These are phyloP conservation scores for Drosophila multiciliata DNA, from an alignment of 2,888 invertebrate genomes.

Conservation along the genomic window DNA sequence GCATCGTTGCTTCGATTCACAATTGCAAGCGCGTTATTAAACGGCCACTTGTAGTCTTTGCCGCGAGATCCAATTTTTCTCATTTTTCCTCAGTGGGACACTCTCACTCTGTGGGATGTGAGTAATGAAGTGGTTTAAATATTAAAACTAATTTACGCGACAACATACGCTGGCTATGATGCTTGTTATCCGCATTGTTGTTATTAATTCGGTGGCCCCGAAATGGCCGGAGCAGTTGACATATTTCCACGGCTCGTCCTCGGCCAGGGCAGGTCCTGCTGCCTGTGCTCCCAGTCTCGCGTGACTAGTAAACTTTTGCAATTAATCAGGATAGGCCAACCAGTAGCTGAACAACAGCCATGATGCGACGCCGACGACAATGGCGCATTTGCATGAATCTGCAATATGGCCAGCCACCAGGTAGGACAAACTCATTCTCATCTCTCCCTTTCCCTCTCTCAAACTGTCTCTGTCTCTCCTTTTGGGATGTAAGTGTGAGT, in stretches of 20 bases:
- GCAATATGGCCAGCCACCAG: constrained; percentile 66
- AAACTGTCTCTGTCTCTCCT: constrained; percentile 1
- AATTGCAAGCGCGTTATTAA: constrained; percentile 41
- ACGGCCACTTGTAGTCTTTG: constrained; percentile 40
- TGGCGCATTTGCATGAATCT: constrained; percentile 67
- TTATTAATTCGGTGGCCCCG: constrained; percentile 42
- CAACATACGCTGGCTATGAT: constrained; percentile 78
- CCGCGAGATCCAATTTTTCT: constrained; percentile 16
- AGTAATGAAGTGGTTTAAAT: constrained; percentile 78
- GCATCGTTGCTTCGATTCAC: not conserved
- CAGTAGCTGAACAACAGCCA: constrained; percentile 37
- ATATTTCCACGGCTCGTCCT: constrained; percentile 63
- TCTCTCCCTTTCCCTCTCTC: not conserved
- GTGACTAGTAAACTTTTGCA: constrained; percentile 73
- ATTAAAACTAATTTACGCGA: constrained; percentile 79
- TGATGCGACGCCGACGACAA: constrained; percentile 46
- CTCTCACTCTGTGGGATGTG: constrained; percentile 16
- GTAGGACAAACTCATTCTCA: constrained; percentile 30
- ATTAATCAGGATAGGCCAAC: constrained; percentile 76
- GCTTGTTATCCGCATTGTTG: constrained; percentile 70
- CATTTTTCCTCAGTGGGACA: not conserved
- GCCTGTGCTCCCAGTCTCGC: constrained; percentile 39
- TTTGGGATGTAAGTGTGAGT: constrained; percentile 1
- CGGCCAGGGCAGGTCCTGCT: constrained; percentile 4
- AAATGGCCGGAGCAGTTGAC: constrained; percentile 67